Evolutionary conservation across 35 echinoderm and acorn worm genomes (phyloP), one percentile per base, ranked within the genome.

Genomic region (Chiridota heheva): DNA sequence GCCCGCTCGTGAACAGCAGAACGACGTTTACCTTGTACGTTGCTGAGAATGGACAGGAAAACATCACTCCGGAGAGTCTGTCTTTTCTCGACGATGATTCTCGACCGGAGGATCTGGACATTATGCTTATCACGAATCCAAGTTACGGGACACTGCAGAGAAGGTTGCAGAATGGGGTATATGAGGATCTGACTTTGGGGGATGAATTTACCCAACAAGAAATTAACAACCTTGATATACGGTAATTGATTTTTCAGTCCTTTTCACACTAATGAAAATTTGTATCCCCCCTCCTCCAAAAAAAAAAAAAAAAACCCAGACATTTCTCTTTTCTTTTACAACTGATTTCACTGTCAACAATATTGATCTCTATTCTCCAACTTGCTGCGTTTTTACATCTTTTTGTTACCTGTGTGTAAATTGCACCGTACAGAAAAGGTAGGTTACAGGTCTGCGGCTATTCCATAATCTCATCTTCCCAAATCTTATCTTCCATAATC

Each of bases 41-140:
- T 0, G 84, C 83, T 2, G 95, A 98, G 49, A 74, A 73, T 27
- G 59, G 79, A 20, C 36, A 83, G 4, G 85, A 58, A 17, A 88
- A 72, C 0, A 72, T 98, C 30, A 91, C 70, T 12, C 25, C 78
- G 6, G 81, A 88, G 16, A 59, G 77, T 20, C 81, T 98, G 37
- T 90, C 95, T 2, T 97, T 98, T 35, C 63, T 84, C 7, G 95
- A 98, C 43, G 89, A 92, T 58, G 89, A 87, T 36, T 88, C 88
- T 13, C 77, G 67, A 7, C 83, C 82, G 0, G 70, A 58, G 5
- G 89, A 87, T 38, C 88, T 98, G 31, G 53, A 70, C 40, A 78
- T 98, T 44, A 71, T 48, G 34, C 55, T 98, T 73, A 69, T 84
- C n/a, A 80, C 89, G 4, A 4, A 59, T 1, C 95, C 95, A 31